Percentiles rank a stretch among this genome's conserved stretches.
These are phyloP conservation scores for Avahi laniger DNA, from an alignment of 2,797 vertebrate genomes.

Conservation along the genomic window DNA sequence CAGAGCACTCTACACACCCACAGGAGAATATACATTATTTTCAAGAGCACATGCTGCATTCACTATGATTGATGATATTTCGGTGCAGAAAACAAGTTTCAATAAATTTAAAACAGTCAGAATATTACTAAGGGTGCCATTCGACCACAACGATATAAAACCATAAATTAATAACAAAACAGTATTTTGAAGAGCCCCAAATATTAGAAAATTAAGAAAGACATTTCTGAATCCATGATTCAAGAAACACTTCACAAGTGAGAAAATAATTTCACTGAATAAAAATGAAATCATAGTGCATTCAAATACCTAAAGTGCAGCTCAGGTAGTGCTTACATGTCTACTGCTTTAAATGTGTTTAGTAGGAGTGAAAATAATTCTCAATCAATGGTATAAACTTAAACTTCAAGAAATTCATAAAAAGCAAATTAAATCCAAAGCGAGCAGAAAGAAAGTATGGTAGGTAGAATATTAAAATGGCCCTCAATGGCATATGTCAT, in stretches of 20 bases:
- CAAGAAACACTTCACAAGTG: background rate
- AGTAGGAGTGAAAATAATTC: background rate
- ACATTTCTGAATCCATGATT: background rate
- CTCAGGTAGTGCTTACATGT: background rate
- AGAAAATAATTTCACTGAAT: background rate
- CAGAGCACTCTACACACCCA: background rate
- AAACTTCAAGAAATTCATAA: background rate
- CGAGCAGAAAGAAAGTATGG: background rate
- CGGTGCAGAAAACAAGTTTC: background rate
- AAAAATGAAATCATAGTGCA: background rate
- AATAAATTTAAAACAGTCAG: background rate
- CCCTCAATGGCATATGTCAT: rapidly evolving
- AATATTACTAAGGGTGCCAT: background rate
- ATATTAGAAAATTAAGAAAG: background rate
- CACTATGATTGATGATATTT: background rate
- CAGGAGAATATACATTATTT: background rate
- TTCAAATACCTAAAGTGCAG: background rate
- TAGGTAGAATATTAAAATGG: background rate
- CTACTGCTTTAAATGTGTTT: background rate
- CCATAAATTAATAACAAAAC: background rate
- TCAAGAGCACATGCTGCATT: background rate
- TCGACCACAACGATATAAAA: background rate
- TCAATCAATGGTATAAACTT: background rate
- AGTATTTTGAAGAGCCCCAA: background rate
- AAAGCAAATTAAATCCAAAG: background rate